Conservation (phyloP, 35 echinoderm and acorn worm species). For the Holothuria glaberrima region DNA sequence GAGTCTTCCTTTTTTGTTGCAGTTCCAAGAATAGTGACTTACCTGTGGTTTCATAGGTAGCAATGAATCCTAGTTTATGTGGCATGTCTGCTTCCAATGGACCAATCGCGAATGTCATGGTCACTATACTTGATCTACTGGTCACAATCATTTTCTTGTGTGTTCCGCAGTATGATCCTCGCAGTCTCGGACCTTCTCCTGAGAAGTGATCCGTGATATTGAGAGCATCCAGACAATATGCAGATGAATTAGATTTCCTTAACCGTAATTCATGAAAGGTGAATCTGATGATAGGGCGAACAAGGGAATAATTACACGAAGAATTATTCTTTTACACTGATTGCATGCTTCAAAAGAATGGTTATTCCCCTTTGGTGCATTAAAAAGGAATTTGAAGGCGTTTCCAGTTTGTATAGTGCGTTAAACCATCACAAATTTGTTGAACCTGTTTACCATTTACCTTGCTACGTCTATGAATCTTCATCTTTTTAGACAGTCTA, state of each 20-base stretch:
- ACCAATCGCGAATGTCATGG: conserved; percentile 69
- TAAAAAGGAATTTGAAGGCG: too few relatives aligned
- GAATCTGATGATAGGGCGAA: conserved; percentile 65
- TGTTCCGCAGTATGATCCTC: conserved; percentile 82
- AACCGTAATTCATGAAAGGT: conserved; percentile 74
- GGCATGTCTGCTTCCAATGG: conserved; percentile 83
- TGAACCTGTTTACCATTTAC: too few relatives aligned
- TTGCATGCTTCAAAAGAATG: too few relatives aligned
- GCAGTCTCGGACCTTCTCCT: conserved; percentile 37
- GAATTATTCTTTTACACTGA: too few relatives aligned
- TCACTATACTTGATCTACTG: conserved; percentile 73
- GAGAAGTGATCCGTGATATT: conserved; percentile 83
- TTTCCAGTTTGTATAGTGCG: too few relatives aligned
- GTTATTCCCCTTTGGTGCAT: too few relatives aligned
- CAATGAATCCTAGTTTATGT: conserved; percentile 87
- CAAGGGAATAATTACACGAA: neutral
- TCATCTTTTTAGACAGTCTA: too few relatives aligned
- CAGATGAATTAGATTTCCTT: conserved; percentile 57
- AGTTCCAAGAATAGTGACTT: neutral
- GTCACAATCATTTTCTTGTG: conserved; percentile 63
- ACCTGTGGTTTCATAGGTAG: conserved; percentile 79
- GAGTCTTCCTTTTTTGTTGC: too few relatives aligned
- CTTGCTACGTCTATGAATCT: too few relatives aligned
- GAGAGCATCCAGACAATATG: conserved; percentile 66
- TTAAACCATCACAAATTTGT: too few relatives aligned